Percentiles rank a stretch among this genome's conserved stretches.
These are phyloP conservation scores for Microctonus hyperodae DNA, from an alignment of 2,888 invertebrate species.

Conservation along the genomic window DNA sequence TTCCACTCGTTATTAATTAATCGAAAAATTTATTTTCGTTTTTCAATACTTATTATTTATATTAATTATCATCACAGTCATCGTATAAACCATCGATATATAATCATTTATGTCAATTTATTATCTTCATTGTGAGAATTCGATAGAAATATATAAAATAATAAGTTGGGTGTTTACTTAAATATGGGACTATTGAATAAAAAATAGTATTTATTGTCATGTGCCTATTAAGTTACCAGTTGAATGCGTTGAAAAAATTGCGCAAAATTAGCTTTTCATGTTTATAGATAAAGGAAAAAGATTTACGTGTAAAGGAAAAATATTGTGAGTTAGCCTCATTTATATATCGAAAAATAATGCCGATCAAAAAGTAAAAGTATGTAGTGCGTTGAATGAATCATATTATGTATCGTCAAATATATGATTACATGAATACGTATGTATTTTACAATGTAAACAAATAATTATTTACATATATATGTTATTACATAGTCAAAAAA, in stretches of 20 bases:
- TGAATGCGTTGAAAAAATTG: conserved; percentile 27
- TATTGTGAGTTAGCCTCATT: no score
- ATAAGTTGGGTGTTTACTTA: neutral
- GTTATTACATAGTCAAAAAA: conserved; percentile 1
- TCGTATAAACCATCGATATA: neutral
- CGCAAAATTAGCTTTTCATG: conserved; percentile 1
- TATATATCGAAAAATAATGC: conserved; percentile 18
- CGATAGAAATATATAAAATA: no score
- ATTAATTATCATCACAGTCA: neutral
- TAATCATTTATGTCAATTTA: neutral
- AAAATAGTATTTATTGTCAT: conserved; percentile 31
- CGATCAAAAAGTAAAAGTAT: neutral
- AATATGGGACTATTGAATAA: conserved; percentile 32
- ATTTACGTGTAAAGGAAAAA: conserved; percentile 18
- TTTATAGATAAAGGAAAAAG: conserved; percentile 20
- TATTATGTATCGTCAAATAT: neutral
- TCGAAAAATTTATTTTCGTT: neutral
- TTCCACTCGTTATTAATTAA: neutral
- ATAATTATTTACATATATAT: neutral
- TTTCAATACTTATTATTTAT: neutral
- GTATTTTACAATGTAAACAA: neutral
- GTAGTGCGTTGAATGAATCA: neutral
- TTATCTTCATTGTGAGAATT: neutral
- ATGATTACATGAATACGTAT: neutral
- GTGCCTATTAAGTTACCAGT: conserved; percentile 42